Base-by-base conservation (phyloP, 2,113 vertebrate genomes). In the Lepus americanus region DNA sequence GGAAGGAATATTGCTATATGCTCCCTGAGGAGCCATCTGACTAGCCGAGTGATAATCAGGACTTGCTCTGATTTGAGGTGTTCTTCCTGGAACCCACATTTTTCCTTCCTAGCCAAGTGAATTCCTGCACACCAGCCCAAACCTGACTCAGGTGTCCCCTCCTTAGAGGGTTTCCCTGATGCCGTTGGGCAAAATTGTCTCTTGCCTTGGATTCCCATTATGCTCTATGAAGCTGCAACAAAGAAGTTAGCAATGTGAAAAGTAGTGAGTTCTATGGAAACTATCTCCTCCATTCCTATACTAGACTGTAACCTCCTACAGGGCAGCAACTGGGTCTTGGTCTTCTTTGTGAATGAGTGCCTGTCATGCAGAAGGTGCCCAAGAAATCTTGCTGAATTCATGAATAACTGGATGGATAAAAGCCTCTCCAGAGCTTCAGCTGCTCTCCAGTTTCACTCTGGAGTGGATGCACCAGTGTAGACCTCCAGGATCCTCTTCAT, bases 21-120 rank as follows among this genome's bases (percentile, higher is more conserved):
- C 19, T 17, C 49, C 0, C 2, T 5, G 3, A n/a, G 55, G 23
- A 51, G 11, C 14, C 0, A 0, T 23, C 44, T 74, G 72, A n/a
- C n/a, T 5, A 14, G 55, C 25, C 20, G n/a, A 19, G 67, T 6
- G 27, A 84, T 36, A 44, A 33, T 11, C 11, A 63, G 72, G 55
- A 1, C 1, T 39, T 55, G 64, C 72, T 72, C 12, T 22, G 11
- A 17, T 36, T 73, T 87, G 31, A 3, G 66, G 69, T 17, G 16
- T 25, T 31, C 72, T 9, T 25, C 33, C 64, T 79, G 39, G 19
- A 59, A 63, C 22, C 29, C 25, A n/a, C 20, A 59, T 76, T 73
- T 83, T 27, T 13, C 9, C 36, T 64, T 55, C 16, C 33, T 6
- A 6, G 36, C 22, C 70, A 19, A 49, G 51, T 31, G 36, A 80